phyloP scores from a whole-genome alignment of 1,140 invertebrate species.

The Pantala flavescens region DNA sequence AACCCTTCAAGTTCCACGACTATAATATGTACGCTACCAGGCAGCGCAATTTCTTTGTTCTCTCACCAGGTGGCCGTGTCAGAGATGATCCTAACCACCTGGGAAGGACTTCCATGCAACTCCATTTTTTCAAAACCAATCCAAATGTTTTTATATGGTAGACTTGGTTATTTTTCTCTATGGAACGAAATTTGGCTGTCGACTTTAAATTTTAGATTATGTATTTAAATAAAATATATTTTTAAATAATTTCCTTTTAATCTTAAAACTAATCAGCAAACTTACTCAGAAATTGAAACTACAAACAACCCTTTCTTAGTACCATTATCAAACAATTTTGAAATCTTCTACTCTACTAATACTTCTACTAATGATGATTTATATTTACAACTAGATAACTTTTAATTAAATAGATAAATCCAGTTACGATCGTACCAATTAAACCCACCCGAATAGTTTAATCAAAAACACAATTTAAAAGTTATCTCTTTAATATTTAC shows the following conservation, averaged over 20 bases:
- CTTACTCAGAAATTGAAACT: too few relatives aligned
- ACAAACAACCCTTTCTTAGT: too few relatives aligned
- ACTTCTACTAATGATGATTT: too few relatives aligned
- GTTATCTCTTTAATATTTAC: too few relatives aligned
- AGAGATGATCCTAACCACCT: background rate
- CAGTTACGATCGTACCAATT: too few relatives aligned
- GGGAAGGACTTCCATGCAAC: background rate
- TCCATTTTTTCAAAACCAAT: background rate
- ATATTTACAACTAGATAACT: too few relatives aligned
- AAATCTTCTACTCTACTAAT: too few relatives aligned
- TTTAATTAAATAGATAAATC: too few relatives aligned
- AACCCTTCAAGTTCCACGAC: background rate
- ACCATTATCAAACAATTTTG: too few relatives aligned
- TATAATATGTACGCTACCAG: background rate
- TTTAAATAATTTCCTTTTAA: conserved; percentile 9
- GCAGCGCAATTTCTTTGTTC: background rate
- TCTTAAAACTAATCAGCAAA: background rate
- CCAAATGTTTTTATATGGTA: background rate
- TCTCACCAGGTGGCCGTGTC: background rate
- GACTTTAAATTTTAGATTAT: background rate
- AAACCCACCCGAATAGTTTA: too few relatives aligned
- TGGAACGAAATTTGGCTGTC: background rate
- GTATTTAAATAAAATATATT: background rate
- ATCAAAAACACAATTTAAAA: too few relatives aligned
- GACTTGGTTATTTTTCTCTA: conserved; percentile 1